Evolutionary conservation across 64 coral and sea anemone genomes (phyloP).

Genomic region (Exaiptasia diaphana): DNA sequence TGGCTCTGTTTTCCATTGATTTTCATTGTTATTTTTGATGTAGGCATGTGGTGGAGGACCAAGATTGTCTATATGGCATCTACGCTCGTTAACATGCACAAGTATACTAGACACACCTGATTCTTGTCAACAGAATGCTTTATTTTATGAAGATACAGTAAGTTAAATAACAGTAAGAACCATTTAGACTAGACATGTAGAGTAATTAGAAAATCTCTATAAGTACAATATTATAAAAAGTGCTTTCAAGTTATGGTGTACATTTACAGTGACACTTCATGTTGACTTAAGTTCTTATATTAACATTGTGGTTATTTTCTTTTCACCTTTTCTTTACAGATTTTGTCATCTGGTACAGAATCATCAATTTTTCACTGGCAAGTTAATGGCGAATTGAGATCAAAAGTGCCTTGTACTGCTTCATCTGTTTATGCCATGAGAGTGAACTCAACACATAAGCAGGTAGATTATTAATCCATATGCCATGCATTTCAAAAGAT

Average conservation of each 20-base stretch:
- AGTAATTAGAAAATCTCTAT: too few species aligned
- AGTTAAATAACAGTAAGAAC: too few species aligned
- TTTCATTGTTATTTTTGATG: background rate
- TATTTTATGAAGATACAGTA: constrained; percentile 86
- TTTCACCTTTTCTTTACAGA: too few species aligned
- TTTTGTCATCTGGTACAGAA: constrained; percentile 70
- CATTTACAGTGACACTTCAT: too few species aligned
- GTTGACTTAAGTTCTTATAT: too few species aligned
- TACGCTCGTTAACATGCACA: constrained; percentile 65
- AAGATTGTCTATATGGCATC: constrained; percentile 78
- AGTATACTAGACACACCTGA: constrained; percentile 57
- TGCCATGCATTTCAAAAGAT: background rate
- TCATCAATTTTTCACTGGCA: constrained; percentile 82
- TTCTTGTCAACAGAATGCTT: constrained; percentile 64
- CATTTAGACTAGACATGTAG: too few species aligned
- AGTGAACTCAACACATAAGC: constrained; percentile 49
- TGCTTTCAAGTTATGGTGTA: too few species aligned
- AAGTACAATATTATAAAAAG: too few species aligned
- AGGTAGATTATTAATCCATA: constrained; percentile 33
- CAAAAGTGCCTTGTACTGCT: constrained; percentile 76
- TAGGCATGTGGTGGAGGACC: constrained; percentile 88
- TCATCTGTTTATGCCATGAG: constrained; percentile 67
- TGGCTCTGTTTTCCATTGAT: too few species aligned
- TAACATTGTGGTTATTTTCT: too few species aligned
- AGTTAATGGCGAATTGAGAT: constrained; percentile 80